Evolutionary conservation across 1,140 invertebrate species (phyloP).

Genomic region (Plectrocnemia conspersa): DNA sequence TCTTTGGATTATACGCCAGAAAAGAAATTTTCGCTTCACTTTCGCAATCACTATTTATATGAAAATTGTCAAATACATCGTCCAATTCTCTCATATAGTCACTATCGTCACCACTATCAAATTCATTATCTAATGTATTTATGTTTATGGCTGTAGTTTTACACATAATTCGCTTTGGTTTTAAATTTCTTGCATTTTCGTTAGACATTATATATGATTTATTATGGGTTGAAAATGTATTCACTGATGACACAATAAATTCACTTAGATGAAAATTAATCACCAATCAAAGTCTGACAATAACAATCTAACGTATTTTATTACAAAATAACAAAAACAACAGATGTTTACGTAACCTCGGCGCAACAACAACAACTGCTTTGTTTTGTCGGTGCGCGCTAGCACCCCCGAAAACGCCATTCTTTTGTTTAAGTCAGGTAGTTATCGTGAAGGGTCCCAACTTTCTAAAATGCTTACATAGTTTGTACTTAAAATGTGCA

Average conservation of each 20-base stretch:
- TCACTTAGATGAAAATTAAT: conserved; percentile 1
- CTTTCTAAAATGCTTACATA: conserved; percentile 5
- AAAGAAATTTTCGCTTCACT: conserved; percentile 25
- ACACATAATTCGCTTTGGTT: conserved; percentile 5
- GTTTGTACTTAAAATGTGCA: conserved; percentile 1
- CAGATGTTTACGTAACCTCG: conserved; percentile 8
- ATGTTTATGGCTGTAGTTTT: conserved; percentile 8
- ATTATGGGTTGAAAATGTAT: conserved; percentile 5
- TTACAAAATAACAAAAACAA: conserved; percentile 3
- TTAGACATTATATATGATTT: too few species aligned
- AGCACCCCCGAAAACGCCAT: not conserved
- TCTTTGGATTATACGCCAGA: conserved; percentile 36
- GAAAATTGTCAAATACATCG: conserved; percentile 13
- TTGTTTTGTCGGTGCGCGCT: conserved; percentile 1
- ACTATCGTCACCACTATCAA: conserved; percentile 18
- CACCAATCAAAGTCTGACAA: not conserved
- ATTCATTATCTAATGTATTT: conserved; percentile 14
- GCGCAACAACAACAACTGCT: conserved; percentile 1
- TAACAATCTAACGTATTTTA: not conserved
- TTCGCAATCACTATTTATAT: conserved; percentile 13
- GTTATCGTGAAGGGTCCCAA: conserved; percentile 6
- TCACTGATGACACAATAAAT: too few species aligned
- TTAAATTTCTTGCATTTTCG: conserved; percentile 3
- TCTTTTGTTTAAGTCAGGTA: conserved; percentile 6
- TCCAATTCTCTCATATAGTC: conserved; percentile 18